A percentile compares a stretch with the other conserved stretches of the same genome.
These are phyloP conservation scores for Gobionotothen gibberifrons DNA, from an alignment of 2,797 vertebrate genomes.

Conservation along the genomic window DNA sequence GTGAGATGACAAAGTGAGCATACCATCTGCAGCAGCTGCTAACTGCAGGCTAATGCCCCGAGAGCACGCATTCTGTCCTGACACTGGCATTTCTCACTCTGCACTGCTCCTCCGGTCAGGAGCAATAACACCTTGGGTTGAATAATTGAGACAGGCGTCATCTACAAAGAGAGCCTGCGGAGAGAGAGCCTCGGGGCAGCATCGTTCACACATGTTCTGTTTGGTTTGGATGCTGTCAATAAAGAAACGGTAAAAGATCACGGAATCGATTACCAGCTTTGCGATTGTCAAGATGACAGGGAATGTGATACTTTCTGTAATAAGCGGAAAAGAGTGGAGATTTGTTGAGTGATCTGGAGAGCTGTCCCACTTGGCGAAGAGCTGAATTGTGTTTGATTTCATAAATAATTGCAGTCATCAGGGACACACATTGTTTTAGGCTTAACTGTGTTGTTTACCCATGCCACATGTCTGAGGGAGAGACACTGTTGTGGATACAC, in stretches of 20 bases:
- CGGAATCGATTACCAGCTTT: conserved; percentile 24
- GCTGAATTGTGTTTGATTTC: conserved; percentile 87
- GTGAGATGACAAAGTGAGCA: conserved; percentile 75
- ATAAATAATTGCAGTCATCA: conserved; percentile 88
- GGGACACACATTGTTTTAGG: conserved; percentile 87
- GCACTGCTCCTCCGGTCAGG: conserved; percentile 62
- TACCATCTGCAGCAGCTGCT: conserved; percentile 81
- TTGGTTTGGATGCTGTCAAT: conserved; percentile 38
- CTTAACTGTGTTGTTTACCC: conserved; percentile 87
- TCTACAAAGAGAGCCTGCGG: conserved; percentile 52
- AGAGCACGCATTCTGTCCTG: conserved; percentile 75
- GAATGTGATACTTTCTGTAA: not conserved
- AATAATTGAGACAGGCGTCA: conserved; percentile 81
- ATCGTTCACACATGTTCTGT: conserved; percentile 62
- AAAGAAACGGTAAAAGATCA: conserved; percentile 17
- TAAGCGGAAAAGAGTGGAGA: conserved; percentile 46
- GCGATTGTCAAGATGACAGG: not conserved
- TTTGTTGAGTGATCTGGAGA: conserved; percentile 77
- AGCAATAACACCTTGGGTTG: conserved; percentile 73
- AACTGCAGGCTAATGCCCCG: conserved; percentile 75
- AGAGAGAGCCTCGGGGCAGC: conserved; percentile 45
- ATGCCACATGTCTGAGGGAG: conserved; percentile 86
- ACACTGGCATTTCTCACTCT: conserved; percentile 73
- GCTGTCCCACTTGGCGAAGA: conserved; percentile 82
- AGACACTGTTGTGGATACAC: conserved; percentile 82